These are phyloP conservation scores for Leguminivora glycinivorella DNA, from an alignment of 1,140 invertebrate genomes.

Conservation along the genomic window DNA sequence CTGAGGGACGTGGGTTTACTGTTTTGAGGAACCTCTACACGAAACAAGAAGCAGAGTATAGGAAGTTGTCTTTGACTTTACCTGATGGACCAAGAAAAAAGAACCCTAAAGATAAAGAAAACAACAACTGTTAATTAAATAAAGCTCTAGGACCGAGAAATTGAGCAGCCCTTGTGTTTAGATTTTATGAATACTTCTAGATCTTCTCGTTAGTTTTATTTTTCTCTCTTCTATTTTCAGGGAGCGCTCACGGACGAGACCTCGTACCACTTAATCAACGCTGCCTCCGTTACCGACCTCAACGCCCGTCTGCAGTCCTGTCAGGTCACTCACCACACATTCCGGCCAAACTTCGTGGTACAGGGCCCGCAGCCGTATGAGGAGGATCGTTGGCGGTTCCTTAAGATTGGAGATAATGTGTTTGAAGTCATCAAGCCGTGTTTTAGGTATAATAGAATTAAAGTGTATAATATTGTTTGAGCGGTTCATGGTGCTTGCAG, in stretches of 20 bases:
- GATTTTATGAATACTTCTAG: background rate
- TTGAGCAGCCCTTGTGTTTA: no score
- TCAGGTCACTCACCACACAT: conserved; percentile 77
- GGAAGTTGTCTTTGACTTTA: no score
- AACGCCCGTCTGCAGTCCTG: conserved; percentile 74
- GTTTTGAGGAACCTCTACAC: no score
- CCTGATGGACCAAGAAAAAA: no score
- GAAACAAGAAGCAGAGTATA: no score
- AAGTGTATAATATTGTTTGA: background rate
- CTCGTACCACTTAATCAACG: conserved; percentile 81
- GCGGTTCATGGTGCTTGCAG: no score
- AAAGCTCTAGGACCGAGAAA: no score
- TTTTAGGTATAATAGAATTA: conserved; percentile 67
- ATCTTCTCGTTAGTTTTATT: background rate
- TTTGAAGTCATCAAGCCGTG: conserved; percentile 84
- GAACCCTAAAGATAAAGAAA: no score
- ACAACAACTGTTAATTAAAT: no score
- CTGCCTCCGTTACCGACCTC: conserved; percentile 82
- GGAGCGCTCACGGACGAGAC: conserved; percentile 81
- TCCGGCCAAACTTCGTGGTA: conserved; percentile 85
- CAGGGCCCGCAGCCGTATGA: conserved; percentile 81
- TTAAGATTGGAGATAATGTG: conserved; percentile 83
- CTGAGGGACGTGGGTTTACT: no score
- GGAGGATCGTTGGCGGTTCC: conserved; percentile 86
- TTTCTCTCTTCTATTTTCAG: conserved; percentile 44